These are phyloP conservation scores for Barypeithes pellucidus DNA, from an alignment of 2,888 invertebrate genomes.

Conservation along the genomic window DNA sequence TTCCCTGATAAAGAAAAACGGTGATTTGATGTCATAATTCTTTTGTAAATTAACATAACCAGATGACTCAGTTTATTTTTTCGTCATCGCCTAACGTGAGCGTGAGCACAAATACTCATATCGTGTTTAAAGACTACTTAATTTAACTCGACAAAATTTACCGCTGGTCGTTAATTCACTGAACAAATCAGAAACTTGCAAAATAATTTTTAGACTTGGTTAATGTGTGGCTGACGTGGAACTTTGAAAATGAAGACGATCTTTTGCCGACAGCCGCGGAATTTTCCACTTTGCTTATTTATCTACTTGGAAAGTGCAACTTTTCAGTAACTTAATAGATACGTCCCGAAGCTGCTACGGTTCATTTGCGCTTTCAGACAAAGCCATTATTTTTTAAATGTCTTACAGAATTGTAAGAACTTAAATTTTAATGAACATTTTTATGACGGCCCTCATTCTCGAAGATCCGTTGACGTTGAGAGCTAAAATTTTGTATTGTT, in stretches of 20 bases:
- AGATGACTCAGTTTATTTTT: slow-evolving; percentile 22
- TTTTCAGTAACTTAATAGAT: no score
- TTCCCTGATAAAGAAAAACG: background rate
- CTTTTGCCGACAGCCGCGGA: background rate
- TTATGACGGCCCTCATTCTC: no score
- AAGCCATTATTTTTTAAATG: no score
- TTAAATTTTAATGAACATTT: no score
- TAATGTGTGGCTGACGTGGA: background rate
- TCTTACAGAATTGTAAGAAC: no score
- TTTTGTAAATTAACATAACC: background rate
- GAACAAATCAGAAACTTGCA: background rate
- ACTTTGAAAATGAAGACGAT: background rate
- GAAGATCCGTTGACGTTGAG: no score
- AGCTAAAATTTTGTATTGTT: no score
- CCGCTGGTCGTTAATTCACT: background rate
- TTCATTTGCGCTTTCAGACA: slow-evolving; percentile 20
- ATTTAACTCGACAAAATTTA: background rate
- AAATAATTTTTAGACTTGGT: background rate
- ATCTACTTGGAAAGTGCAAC: no score
- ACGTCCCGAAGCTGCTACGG: no score
- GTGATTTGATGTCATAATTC: background rate
- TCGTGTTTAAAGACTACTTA: background rate
- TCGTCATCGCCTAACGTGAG: background rate
- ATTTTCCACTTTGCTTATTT: slow-evolving; percentile 3
- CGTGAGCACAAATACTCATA: background rate